These are phyloP conservation scores for Drosophila paramelanica DNA, from an alignment of 2,888 invertebrate genomes.

Conservation along the genomic window DNA sequence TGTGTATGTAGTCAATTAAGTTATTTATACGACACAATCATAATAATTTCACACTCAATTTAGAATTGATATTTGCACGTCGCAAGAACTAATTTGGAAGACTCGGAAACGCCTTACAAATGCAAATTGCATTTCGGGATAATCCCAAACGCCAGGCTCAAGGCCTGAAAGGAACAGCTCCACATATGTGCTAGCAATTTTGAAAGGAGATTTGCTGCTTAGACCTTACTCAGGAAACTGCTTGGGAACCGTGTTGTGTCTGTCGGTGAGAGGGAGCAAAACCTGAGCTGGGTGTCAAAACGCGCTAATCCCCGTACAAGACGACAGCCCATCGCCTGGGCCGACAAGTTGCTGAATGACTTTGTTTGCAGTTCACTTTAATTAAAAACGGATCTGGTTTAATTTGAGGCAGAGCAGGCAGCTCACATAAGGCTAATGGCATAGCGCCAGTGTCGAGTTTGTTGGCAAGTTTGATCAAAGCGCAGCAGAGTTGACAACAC, in stretches of 20 bases:
- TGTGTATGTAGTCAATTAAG: slow-evolving; percentile 3
- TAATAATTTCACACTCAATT: slow-evolving; percentile 80
- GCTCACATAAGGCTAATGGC: slow-evolving; percentile 46
- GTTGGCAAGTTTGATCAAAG: slow-evolving; percentile 74
- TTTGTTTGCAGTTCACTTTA: slow-evolving; percentile 78
- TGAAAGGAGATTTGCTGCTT: slow-evolving; percentile 42
- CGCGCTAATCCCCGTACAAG: slow-evolving; percentile 41
- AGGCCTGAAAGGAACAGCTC: slow-evolving; percentile 24
- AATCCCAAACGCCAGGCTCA: slow-evolving; percentile 67
- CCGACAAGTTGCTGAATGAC: slow-evolving; percentile 55
- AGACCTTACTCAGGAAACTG: slow-evolving; percentile 21
- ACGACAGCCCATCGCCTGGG: slow-evolving; percentile 20
- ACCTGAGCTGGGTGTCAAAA: slow-evolving; percentile 61
- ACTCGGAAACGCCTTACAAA: slow-evolving; percentile 63
- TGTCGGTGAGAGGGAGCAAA: slow-evolving; percentile 7
- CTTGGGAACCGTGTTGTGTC: background rate
- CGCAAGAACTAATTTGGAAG: slow-evolving; percentile 34
- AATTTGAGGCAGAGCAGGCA: slow-evolving; percentile 46
- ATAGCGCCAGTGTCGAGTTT: slow-evolving; percentile 34
- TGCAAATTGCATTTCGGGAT: slow-evolving; percentile 80
- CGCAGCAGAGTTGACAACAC: slow-evolving; percentile 64
- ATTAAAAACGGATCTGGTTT: slow-evolving; percentile 74
- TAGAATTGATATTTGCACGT: slow-evolving; percentile 77
- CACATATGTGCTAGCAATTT: slow-evolving; percentile 68
- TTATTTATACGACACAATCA: slow-evolving; percentile 44